Percentiles rank a stretch among this genome's conserved stretches.
Conservation (phyloP, 2,797 vertebrate species). For the Lepilemur septentrionalis region DNA sequence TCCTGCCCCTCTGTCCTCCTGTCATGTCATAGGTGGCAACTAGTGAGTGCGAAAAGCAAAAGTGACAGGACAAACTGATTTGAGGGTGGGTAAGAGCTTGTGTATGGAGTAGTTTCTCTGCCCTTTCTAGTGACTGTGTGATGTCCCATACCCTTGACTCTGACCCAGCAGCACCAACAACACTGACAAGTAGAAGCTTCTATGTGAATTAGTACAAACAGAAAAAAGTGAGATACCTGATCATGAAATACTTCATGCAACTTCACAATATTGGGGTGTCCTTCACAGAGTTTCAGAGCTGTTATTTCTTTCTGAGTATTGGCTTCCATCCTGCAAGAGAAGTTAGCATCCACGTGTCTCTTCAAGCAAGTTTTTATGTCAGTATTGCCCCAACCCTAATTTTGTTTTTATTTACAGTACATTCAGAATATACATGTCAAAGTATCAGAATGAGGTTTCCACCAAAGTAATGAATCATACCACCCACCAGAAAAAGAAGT, state of each 20-base stretch:
- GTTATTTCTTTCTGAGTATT: constrained; percentile 97
- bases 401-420: constrained; percentile 38
- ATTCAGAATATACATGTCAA: constrained; percentile 5
- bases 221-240: constrained; percentile 88
- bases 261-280: constrained; percentile 97
- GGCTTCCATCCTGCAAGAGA: constrained; percentile 93
- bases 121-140: background rate
- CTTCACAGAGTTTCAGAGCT: constrained; percentile 96
- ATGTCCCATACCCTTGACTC: background rate
- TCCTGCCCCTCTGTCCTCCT: background rate
- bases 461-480: constrained; percentile 17
- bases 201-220: background rate
- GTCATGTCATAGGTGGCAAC: fast-evolving
- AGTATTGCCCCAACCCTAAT: background rate
- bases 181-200: background rate
- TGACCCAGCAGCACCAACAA: background rate
- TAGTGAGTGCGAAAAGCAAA: background rate
- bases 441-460: background rate
- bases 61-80: background rate
- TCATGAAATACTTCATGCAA: constrained; percentile 97
- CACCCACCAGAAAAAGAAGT: background rate
- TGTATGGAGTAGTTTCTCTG: background rate
- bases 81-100: background rate
- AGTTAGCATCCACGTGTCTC: constrained; percentile 61
- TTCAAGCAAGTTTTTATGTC: background rate